phyloP scores from a whole-genome alignment of 2,113 vertebrate species.

The Catharus bicknelli region DNA sequence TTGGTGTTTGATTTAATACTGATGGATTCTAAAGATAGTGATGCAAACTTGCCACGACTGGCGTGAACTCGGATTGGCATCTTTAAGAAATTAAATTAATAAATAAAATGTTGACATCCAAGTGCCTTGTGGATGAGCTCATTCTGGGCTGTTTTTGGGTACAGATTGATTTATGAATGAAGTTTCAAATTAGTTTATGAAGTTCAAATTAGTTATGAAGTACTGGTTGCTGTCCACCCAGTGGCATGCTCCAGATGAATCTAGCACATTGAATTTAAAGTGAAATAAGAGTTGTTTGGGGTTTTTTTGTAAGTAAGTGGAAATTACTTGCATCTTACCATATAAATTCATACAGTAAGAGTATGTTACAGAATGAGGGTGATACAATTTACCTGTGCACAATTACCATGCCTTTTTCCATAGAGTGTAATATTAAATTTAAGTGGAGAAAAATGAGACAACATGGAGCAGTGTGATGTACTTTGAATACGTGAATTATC shows the following conservation, averaged over 20 bases:
- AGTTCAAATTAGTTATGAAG: not conserved
- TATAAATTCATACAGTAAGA: not conserved
- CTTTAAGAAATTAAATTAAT: slow-evolving; percentile 6
- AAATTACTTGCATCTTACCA: not conserved
- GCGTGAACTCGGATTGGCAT: not conserved
- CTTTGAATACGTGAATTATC: not conserved
- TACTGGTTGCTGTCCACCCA: not conserved
- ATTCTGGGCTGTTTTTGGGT: slow-evolving; percentile 14
- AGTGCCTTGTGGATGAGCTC: slow-evolving; percentile 33
- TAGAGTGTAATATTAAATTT: not conserved
- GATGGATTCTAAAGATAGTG: not conserved
- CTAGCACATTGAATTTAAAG: not conserved
- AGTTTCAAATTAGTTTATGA: not conserved
- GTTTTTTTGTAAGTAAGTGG: not conserved
- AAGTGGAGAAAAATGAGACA: not conserved
- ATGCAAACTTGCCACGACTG: not conserved
- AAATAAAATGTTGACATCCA: slow-evolving; percentile 45
- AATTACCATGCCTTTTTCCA: not conserved
- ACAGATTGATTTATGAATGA: slow-evolving; percentile 52
- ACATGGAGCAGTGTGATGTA: too few species aligned
- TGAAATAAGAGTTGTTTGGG: not conserved
- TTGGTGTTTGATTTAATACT: not conserved
- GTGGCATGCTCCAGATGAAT: not conserved
- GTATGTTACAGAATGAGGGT: not conserved
- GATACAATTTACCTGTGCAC: not conserved